Conservation (phyloP, 1,140 invertebrate genomes). For the Ceratoteleas bidentatus region DNA sequence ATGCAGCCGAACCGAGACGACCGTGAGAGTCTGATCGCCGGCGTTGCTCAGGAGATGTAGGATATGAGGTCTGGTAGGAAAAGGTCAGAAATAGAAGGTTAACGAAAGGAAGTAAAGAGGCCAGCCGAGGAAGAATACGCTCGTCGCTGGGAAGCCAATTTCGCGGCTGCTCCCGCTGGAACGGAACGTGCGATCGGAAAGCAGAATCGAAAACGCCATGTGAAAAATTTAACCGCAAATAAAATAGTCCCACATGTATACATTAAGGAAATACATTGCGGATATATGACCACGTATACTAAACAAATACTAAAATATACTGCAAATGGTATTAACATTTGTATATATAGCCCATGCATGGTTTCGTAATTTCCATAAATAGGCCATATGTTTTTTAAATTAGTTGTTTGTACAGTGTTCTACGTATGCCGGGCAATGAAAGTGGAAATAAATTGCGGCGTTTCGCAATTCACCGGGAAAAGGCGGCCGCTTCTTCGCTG, state of each 20-base stretch:
- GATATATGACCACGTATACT: no score
- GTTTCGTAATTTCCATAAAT: neutral
- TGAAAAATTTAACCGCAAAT: no score
- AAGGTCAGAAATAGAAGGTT: constrained; percentile 68
- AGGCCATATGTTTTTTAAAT: neutral
- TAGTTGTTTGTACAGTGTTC: no score
- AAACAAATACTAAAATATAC: no score
- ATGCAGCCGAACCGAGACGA: constrained; percentile 60
- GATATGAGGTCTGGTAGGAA: constrained; percentile 64
- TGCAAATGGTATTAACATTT: no score
- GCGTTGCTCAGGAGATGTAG: constrained; percentile 58
- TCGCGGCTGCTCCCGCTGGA: constrained; percentile 1
- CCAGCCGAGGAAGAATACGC: constrained; percentile 30
- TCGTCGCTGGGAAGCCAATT: constrained; percentile 28
- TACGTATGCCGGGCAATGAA: no score
- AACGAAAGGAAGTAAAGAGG: constrained; percentile 62
- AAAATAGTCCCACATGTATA: no score
- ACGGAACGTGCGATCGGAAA: no score
- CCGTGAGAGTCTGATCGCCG: constrained; percentile 64
- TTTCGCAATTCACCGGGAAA: neutral
- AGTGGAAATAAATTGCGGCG: no score
- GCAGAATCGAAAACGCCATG: no score
- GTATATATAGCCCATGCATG: no score
- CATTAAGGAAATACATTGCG: no score
- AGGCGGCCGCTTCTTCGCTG: neutral